Conservation (phyloP, 2,797 vertebrate species). For the Steatocranus sp. region DNA sequence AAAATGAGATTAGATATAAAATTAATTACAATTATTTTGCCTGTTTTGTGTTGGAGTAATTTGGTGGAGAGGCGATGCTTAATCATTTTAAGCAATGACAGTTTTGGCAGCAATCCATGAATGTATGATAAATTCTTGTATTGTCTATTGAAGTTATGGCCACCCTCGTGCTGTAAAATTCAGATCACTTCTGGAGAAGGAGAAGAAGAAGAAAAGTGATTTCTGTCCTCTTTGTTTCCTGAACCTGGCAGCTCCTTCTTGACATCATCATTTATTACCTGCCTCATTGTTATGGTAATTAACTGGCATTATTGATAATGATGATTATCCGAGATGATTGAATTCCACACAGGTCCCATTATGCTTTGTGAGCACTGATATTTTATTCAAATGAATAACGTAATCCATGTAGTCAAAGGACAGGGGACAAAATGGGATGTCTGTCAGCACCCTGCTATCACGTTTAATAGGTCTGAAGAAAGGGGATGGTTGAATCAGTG, state of each 20-base stretch:
- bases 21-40: neutral
- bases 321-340: constrained; percentile 77
- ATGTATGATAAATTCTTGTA: constrained; percentile 28
- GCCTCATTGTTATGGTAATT: constrained; percentile 79
- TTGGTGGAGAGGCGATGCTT: constrained; percentile 20
- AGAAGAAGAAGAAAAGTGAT: constrained; percentile 14
- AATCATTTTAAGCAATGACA: constrained; percentile 30
- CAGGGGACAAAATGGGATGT: constrained; percentile 58
- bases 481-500: constrained; percentile 36
- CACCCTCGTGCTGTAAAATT: constrained; percentile 27
- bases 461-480: constrained; percentile 44
- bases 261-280: constrained; percentile 73
- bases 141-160: constrained; percentile 19
- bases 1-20: neutral
- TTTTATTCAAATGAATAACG: constrained; percentile 73
- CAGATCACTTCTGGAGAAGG: neutral
- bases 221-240: constrained; percentile 27
- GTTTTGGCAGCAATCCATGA: constrained; percentile 27
- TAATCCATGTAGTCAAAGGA: constrained; percentile 61
- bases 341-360: constrained; percentile 73
- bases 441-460: constrained; percentile 54
- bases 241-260: constrained; percentile 52
- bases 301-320: constrained; percentile 80
- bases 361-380: constrained; percentile 65
- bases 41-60: constrained; percentile 9